A percentile compares a stretch with the other conserved stretches of the same genome.
These are phyloP conservation scores for Meiosimyza platycephala DNA, from an alignment of 2,888 invertebrate species.

Conservation along the genomic window DNA sequence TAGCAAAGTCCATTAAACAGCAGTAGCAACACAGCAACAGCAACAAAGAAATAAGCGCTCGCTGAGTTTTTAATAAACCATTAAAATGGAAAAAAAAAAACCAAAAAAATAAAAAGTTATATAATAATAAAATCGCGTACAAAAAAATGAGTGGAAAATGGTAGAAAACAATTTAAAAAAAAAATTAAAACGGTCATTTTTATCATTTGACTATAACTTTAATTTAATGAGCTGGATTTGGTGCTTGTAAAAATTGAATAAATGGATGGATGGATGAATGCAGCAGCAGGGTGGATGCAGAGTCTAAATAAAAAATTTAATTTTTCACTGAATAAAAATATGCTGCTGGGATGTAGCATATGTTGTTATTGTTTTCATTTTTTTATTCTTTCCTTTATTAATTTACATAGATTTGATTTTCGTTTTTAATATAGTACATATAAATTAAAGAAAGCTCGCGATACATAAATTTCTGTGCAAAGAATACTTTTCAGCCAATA, in stretches of 20 bases:
- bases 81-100: slow-evolving; percentile 45
- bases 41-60: slow-evolving; percentile 24
- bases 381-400: not conserved
- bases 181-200: slow-evolving; percentile 42
- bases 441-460: too few relatives aligned
- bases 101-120: slow-evolving; percentile 25
- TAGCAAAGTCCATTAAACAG: slow-evolving; percentile 26
- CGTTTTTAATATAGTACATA: too few relatives aligned
- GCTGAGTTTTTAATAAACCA: slow-evolving; percentile 47
- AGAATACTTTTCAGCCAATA: too few relatives aligned
- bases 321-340: not conserved
- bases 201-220: slow-evolving; percentile 55
- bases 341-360: not conserved
- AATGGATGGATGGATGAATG: not conserved
- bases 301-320: slow-evolving; percentile 23
- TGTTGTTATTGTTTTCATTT: slow-evolving; percentile 1
- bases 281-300: not conserved
- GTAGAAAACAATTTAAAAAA: slow-evolving; percentile 42
- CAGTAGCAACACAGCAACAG: not conserved
- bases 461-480: too few relatives aligned
- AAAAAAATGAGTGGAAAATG: slow-evolving; percentile 10
- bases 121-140: slow-evolving; percentile 20
- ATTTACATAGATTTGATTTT: not conserved
- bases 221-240: slow-evolving; percentile 61
- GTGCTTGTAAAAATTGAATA: slow-evolving; percentile 52